Evolutionary conservation across 2,888 invertebrate genomes (phyloP), one percentile per base, ranked within the genome.

Genomic region (Masnerella sp.): DNA sequence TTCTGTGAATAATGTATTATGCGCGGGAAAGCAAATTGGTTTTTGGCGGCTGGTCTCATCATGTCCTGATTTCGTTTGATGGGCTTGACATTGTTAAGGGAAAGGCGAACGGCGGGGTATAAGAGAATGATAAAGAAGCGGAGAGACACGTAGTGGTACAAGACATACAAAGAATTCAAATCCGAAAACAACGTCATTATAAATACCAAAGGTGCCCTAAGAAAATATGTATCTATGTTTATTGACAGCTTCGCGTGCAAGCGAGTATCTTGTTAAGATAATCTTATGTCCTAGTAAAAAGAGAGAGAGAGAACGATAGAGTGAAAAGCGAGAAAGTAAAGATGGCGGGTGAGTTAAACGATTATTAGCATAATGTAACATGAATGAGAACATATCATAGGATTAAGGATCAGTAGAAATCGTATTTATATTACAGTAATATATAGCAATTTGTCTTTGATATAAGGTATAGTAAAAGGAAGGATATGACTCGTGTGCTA

Each of bases 171-270:
- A 69, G 69, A 62, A 69, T 77, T 76, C 73, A 70, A 78, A 79
- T 77, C 75, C 68, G 70, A 74, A 76, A 80, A 77, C 78, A 89
- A 89, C 90, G 90, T 91, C 92, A 93, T 92, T 92, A 92, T 92
- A 91, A 91, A 93, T 93, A 93, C 93, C 93, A 93, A 93, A 93
- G 93, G 93, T 93, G 93, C 93, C 93, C 93, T 93, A 91, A 91
- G 90, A 90, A 78, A 89, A 89, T 89, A 89, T 85, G 85, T 87
- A 86, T 86, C 90, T 90, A 90, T 89, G 90, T 90, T 89, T 89
- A 89, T 84, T 82, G 85, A 85, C 83, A 84, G 84, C 81, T 80
- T 84, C 80, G 80, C 81, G 79, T 81, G 79, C 73, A 77, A 74
- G 80, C 80, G 80, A 81, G 67, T 79, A 81, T 82, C 83, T 85